Base-by-base conservation (phyloP, 2,888 invertebrate species). In the Urechis unicinctus region DNA sequence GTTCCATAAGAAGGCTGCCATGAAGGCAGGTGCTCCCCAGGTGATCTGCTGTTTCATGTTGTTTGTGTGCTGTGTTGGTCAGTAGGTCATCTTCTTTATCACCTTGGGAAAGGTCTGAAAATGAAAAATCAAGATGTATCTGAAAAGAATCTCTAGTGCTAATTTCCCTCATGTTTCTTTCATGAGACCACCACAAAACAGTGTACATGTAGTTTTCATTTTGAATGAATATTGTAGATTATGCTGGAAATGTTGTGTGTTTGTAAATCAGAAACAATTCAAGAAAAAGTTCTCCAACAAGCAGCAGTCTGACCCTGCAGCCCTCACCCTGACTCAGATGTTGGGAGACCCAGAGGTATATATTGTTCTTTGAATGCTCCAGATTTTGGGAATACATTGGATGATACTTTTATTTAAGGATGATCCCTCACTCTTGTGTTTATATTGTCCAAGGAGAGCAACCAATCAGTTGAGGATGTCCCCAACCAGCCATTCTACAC, bases 301-400 rank as follows among this genome's bases (percentile, higher is more conserved):
- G 5, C 41, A 43, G 43, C 30, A 51, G 26, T 44, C 31, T 29
- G 29, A 22, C 21, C 4, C 43, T 28, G 45, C 21, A 41, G 29
- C 25, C 43, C 47, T 68, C 50, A 72, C 71, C 21, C 58, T 72
- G 50, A 72, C 71, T 36, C 70, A 72, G 61, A 70, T 71, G 72
- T 60, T 70, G 30, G 63, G 61, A 22, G 24, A 9, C 36, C 9
- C 36, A 17, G 36, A n/a, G n/a, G n/a, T n/a, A n/a, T n/a, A n/a
- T n/a, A n/a, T n/a, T n/a, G n/a, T n/a, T n/a, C n/a, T n/a, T n/a
- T n/a, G n/a, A n/a, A n/a, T n/a, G n/a, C n/a, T n/a, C n/a, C 36
- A 21, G 46, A 51, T 50, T 9, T 6, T 22, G 24, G 24, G 45
- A 45, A 45, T 9, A n/a, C 6, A n/a, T n/a, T n/a, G n/a, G n/a